Evolutionary conservation across 2,888 invertebrate species (phyloP).

Genomic region (Subacronicta megacephala): DNA sequence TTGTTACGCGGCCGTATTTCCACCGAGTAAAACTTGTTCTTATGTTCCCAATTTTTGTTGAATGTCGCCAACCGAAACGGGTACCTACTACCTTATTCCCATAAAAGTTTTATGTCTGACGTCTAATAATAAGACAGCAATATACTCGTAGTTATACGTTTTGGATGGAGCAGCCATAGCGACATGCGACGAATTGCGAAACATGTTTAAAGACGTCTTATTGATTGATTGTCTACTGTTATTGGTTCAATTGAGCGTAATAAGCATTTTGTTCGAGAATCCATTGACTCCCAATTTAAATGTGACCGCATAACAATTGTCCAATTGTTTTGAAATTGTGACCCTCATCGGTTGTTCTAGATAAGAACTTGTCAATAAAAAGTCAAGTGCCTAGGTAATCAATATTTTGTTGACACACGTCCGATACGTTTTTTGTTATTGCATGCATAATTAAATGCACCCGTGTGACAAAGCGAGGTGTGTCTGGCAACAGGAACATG

Average conservation of each 20-base stretch:
- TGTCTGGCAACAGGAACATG: slow-evolving; percentile 20
- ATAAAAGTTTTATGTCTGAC: slow-evolving; percentile 43
- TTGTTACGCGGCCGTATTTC: slow-evolving; percentile 34
- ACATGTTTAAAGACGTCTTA: slow-evolving; percentile 31
- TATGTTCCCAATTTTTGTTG: slow-evolving; percentile 42
- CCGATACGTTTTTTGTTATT: slow-evolving; percentile 15
- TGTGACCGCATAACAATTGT: slow-evolving; percentile 40
- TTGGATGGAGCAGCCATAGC: slow-evolving; percentile 4
- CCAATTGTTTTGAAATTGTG: slow-evolving; percentile 45
- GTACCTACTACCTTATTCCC: slow-evolving; percentile 12
- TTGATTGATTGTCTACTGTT: slow-evolving; percentile 50
- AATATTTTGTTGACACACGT: slow-evolving; percentile 8
- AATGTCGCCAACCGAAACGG: slow-evolving; percentile 10
- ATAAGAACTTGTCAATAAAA: slow-evolving; percentile 12
- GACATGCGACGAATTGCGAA: slow-evolving; percentile 28
- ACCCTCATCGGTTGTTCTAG: slow-evolving; percentile 14
- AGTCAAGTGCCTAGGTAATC: slow-evolving; percentile 18
- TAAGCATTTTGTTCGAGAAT: slow-evolving; percentile 30
- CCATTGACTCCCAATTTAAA: slow-evolving; percentile 57
- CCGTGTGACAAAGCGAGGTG: slow-evolving; percentile 21
- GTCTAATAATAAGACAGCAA: slow-evolving; percentile 30
- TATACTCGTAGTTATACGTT: slow-evolving; percentile 13
- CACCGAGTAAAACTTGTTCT: slow-evolving; percentile 35
- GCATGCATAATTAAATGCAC: slow-evolving; percentile 42
- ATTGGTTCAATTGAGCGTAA: slow-evolving; percentile 56